Base-by-base conservation (phyloP, 2,888 invertebrate genomes). In the Nasonovia ribisnigri region DNA sequence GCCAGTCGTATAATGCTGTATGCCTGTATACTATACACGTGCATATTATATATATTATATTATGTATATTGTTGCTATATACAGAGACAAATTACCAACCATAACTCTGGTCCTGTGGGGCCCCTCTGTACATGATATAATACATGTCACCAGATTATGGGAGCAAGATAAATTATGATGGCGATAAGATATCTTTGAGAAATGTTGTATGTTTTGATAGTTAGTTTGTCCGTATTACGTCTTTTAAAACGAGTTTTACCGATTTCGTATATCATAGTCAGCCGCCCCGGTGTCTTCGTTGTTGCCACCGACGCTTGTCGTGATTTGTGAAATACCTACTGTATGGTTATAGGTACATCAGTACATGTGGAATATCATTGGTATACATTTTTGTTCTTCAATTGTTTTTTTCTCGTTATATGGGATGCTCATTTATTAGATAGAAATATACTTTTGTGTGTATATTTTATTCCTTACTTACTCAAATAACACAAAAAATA, bases 1-100 rank as follows among this genome's bases (percentile, higher is more conserved):
- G 13, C 91, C 77, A 36, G 84, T 42, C 43, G 57, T 60, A 89
- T 60, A 60, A 43, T 84, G 11, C 24, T 84, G 36, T 11, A 42
- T 4, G 11, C 42, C 84, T 16, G 16, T 26, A 26, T 29, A 43
- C 84, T 43, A 77, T n/a, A 54, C 54, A 29, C 24, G 4, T 88
- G n/a, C 20, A 54, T 54, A 13, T 89, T 43, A 43, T 3, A 42
- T 57, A 54, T 42, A 54, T 77, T 77, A 77, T 36, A 36, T 67
- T 36, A 42, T 77, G 46, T 36, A 16, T 57, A 86, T 84, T 57
- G 43, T 84, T 57, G 29, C 24, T 48, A n/a, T 48, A n/a, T 86
- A 93, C 92, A 57, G 88, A 89, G 92, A 93, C 89, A 93, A 93
- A 93, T 93, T 89, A 84, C 84, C 92, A 36, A 88, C 89, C 51